Conservation (phyloP, 30 jellyfish, hydroid and myxozoan species). For the Hydractinia symbiolongicarpus region DNA sequence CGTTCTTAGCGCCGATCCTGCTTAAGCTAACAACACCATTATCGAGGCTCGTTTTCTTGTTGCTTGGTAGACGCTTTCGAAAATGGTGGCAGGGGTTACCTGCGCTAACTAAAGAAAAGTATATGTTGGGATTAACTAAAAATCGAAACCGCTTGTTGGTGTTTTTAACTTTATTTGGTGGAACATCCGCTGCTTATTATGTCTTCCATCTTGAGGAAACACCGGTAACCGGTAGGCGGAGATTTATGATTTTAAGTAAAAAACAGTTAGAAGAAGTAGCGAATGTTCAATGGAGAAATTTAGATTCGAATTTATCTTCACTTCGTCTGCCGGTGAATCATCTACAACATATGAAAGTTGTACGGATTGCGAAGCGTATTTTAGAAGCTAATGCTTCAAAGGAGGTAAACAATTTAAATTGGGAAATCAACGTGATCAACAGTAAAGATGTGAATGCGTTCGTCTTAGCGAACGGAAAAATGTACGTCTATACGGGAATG, state of each 20-base stretch:
- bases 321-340: constrained; percentile 42
- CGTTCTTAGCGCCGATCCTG: constrained; percentile 69
- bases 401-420: constrained; percentile 32
- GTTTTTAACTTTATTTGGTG: constrained; percentile 41
- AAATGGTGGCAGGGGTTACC: constrained; percentile 68
- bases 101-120: constrained; percentile 38
- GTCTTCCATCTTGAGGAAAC: constrained; percentile 64
- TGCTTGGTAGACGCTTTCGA: constrained; percentile 66
- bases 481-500: constrained; percentile 83
- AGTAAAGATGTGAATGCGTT: constrained; percentile 71
- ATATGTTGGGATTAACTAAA: constrained; percentile 9
- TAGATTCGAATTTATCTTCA: constrained; percentile 25
- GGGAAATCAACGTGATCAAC: constrained; percentile 68
- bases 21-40: constrained; percentile 59
- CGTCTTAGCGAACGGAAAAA: constrained; percentile 85
- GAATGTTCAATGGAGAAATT: constrained; percentile 32
- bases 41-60: constrained; percentile 56
- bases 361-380: constrained; percentile 41
- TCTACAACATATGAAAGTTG: constrained; percentile 55
- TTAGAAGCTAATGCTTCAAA: constrained; percentile 34
- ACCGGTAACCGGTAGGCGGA: constrained; percentile 65
- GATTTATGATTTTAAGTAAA: constrained; percentile 59
- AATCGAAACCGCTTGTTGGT: constrained; percentile 38
- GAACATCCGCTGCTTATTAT: constrained; percentile 53
- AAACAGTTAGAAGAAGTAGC: constrained; percentile 60